These are phyloP conservation scores for Bruchidius siliquastri DNA, from an alignment of 2,888 invertebrate species.

Conservation along the genomic window DNA sequence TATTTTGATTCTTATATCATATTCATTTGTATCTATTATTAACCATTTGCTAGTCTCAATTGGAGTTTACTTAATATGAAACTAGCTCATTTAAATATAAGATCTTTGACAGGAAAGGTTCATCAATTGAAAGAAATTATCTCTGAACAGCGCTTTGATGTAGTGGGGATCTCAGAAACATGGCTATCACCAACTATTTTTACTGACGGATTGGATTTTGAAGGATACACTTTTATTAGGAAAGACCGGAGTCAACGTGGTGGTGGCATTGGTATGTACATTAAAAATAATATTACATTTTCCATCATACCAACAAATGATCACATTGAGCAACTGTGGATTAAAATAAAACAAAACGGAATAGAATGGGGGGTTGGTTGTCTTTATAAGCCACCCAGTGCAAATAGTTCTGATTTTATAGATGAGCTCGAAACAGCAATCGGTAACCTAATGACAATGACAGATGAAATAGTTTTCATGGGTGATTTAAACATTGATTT, in stretches of 20 bases:
- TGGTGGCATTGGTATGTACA: conserved; percentile 4
- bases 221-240: conserved; percentile 2
- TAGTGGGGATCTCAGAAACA: conserved; percentile 6
- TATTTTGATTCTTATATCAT: too few relatives aligned
- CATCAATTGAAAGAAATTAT: conserved; percentile 2
- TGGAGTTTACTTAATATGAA: too few relatives aligned
- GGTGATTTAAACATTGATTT: conserved; percentile 6
- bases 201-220: not conserved
- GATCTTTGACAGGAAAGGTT: conserved; percentile 4
- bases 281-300: not conserved
- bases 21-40: too few relatives aligned
- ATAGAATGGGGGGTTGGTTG: not conserved
- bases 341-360: conserved; percentile 3
- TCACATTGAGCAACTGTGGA: conserved; percentile 7
- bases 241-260: conserved; percentile 2
- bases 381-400: conserved; percentile 3
- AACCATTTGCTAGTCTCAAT: too few relatives aligned
- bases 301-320: not conserved
- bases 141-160: not conserved
- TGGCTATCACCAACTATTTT: conserved; percentile 2
- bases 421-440: conserved; percentile 1
- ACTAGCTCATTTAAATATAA: not conserved
- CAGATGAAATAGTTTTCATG: conserved; percentile 5
- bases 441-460: not conserved
- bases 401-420: conserved; percentile 3